Evolutionary conservation across 2,888 invertebrate species (phyloP), one percentile per base, ranked within the genome.

Genomic region (Drosophila pullipes): DNA sequence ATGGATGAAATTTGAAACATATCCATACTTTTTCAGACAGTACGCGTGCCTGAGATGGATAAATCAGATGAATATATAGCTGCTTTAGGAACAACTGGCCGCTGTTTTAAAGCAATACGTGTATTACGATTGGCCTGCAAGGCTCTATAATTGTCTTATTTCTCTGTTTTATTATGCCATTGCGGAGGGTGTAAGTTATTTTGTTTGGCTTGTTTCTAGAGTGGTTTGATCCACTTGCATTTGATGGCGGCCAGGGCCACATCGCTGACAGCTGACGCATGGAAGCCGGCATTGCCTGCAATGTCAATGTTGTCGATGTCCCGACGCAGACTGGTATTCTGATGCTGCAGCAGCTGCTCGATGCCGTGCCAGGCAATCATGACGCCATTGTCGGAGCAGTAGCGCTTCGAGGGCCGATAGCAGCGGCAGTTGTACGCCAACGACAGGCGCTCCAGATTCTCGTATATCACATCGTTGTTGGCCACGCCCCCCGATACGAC

Each of bases 331-430:
- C 74, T 71, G 5, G 53, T 52, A 35, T 37, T 28, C 5, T 69
- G 22, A 22, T 71, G 44, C n/a, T 78, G 67, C 4, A 63, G 47
- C 2, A 93, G 66, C 54, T 96, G 96, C 94, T 99, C 99, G 61
- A 98, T 94, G 11, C 98, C 99, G 94, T 99, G 99, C 99, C 99
- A 99, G 25, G 99, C 99, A 86, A 99, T 97, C 99, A 99, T 99
- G 39, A 98, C 95, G 10, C 99, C 99, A 95, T 99, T 99, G 93
- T 99, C 99, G 0, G 98, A 98, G 92, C 99, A 99, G 13, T 98
- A 95, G 90, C 95, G 95, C 30, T 96, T 96, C 4, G 98, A 97
- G 18, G 99, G 98, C 68, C 97, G 95, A 66, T 95, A 94, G 6
- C 97, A 94, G 89, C 94, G 94, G 86, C 95, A 97, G 1, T 94